Base-by-base conservation (phyloP, 2,888 invertebrate genomes). In the Adelognathus sp. region DNA sequence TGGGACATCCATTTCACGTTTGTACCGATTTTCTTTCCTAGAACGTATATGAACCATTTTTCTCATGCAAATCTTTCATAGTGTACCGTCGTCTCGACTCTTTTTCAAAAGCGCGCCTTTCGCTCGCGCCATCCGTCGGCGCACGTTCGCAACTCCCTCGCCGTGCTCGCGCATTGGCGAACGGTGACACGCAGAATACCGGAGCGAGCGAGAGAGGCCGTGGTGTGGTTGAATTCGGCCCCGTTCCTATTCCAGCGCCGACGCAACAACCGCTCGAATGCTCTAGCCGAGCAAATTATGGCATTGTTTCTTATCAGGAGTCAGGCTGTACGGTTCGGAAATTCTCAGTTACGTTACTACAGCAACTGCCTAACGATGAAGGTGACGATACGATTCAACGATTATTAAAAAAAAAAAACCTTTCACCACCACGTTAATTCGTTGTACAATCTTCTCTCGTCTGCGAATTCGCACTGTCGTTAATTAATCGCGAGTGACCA, bases 281-380 rank as follows among this genome's bases (percentile, higher is more conserved):
- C 80, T 81, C 83, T 80, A 80, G 81, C 52, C 84, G 39, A 84
- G 83, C 85, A 84, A 88, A 89, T 87, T 86, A 90, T 90, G 89
- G 88, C 88, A 89, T 90, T 88, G 86, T 87, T 86, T 88, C 86
- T 88, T 86, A 88, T 90, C 83, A 87, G 88, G 83, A 80, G 84
- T 74, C 86, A 84, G 82, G 83, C 84, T 83, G 76, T 83, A 73
- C 86, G 83, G 81, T 82, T 86, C 84, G 85, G 84, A 84, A 84
- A 85, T 86, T 87, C 85, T 79, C 87, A 86, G 82, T 86, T 89
- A 82, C 89, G 89, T 86, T 88, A 83, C 81, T 86, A 87, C 83
- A 82, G 84, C 82, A 87, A 80, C 84, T 81, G 85, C 80, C 82
- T 86, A 70, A 86, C 84, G 83, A 90, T 90, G 90, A 90, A 90